phyloP scores from a whole-genome alignment of 2,113 vertebrate genomes.

The Megaceryle maxima region DNA sequence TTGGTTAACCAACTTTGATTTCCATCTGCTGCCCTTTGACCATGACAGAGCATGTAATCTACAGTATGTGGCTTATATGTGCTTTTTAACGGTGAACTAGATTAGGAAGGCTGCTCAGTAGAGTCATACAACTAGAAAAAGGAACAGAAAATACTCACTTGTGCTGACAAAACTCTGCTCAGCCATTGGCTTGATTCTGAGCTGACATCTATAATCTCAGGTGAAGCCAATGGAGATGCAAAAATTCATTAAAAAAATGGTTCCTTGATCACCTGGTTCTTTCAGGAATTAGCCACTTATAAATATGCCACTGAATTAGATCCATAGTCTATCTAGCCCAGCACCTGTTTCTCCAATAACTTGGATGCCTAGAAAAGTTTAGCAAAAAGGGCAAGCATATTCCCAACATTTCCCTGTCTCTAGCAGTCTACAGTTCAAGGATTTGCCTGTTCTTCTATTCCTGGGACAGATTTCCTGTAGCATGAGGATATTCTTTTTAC shows the following conservation, averaged over 20 bases:
- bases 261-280: background rate
- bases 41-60: background rate
- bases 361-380: background rate
- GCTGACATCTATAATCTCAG: background rate
- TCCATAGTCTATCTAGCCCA: background rate
- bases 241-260: background rate
- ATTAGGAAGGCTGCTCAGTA: background rate
- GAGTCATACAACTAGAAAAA: background rate
- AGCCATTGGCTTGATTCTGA: background rate
- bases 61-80: background rate
- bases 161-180: background rate
- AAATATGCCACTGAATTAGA: background rate
- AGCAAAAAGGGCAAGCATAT: background rate
- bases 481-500: background rate
- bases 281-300: background rate
- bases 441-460: background rate
- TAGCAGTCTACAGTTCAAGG: background rate
- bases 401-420: background rate
- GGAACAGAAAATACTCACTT: background rate
- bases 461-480: background rate
- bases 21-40: background rate
- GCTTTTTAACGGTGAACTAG: background rate
- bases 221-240: background rate
- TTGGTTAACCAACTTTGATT: background rate
- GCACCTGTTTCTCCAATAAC: background rate